phyloP scores from a whole-genome alignment of 2,797 vertebrate genomes.

The Myripristis jacobus region DNA sequence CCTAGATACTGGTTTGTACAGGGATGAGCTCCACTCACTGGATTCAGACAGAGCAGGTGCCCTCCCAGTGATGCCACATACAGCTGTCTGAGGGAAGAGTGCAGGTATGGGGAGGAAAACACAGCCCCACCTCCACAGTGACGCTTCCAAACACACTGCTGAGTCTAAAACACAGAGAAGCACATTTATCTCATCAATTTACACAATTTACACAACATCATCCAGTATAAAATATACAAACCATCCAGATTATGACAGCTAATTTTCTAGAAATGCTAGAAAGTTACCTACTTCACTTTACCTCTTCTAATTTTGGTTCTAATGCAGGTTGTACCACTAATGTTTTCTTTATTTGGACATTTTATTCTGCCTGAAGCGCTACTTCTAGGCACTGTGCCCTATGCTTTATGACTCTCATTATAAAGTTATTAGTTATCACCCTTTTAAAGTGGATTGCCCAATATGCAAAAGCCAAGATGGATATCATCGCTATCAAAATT shows the following conservation, averaged over 20 bases:
- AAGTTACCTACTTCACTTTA: no score
- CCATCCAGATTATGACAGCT: not conserved
- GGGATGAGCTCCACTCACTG: constrained; percentile 81
- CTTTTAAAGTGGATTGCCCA: not conserved
- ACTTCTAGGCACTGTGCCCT: no score
- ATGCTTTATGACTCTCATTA: not conserved
- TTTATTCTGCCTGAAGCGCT: no score
- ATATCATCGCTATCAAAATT: not conserved
- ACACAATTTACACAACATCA: no score
- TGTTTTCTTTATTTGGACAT: no score
- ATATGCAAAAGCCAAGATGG: not conserved
- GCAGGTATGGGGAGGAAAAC: constrained; percentile 92
- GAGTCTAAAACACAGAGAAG: constrained; percentile 75
- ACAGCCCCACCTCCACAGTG: constrained; percentile 88
- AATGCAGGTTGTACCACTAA: no score
- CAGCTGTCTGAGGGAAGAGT: constrained; percentile 79
- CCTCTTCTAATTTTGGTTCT: no score
- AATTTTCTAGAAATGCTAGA: no score
- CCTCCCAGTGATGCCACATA: constrained; percentile 92
- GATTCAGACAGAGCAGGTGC: constrained; percentile 84
- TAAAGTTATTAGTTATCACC: not conserved
- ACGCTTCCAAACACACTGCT: constrained; percentile 88
- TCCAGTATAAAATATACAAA: not conserved
- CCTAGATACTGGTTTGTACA: not conserved
- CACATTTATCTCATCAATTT: not conserved